phyloP scores from a whole-genome alignment of 1,140 invertebrate genomes.

The Plodia interpunctella region DNA sequence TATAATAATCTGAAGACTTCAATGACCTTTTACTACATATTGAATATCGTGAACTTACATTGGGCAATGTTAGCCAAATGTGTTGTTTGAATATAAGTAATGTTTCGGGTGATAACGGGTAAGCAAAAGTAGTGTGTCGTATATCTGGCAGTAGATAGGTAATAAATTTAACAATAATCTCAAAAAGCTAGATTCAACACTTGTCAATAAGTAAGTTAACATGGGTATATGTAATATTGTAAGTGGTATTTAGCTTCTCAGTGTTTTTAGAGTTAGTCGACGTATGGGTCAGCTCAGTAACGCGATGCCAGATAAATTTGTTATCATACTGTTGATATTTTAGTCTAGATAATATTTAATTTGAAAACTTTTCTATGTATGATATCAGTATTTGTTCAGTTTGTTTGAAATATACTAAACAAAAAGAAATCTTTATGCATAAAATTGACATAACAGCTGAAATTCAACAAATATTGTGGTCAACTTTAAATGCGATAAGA shows the following conservation, averaged over 20 bases:
- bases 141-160: constrained; percentile 64
- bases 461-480: too few species aligned
- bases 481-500: too few species aligned
- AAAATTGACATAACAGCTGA: too few species aligned
- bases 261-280: constrained; percentile 76
- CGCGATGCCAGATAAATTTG: constrained; percentile 69
- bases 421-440: too few species aligned
- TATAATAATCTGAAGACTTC: background rate
- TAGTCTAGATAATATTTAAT: too few species aligned
- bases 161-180: constrained; percentile 66
- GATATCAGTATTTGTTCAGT: too few species aligned
- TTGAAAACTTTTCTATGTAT: too few species aligned
- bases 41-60: background rate
- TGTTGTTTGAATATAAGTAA: constrained; percentile 28
- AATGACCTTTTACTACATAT: background rate
- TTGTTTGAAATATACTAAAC: too few species aligned
- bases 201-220: constrained; percentile 55
- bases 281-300: constrained; percentile 68
- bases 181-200: constrained; percentile 50
- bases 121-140: constrained; percentile 54
- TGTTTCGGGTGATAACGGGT: constrained; percentile 68
- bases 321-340: constrained; percentile 19
- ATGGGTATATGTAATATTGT: constrained; percentile 40
- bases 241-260: constrained; percentile 73
- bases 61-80: constrained; percentile 27